Percentiles rank a stretch among this genome's conserved stretches.
Evolutionary conservation across 2,113 vertebrate species (phyloP).

Genomic region (Calidris pugnax): DNA sequence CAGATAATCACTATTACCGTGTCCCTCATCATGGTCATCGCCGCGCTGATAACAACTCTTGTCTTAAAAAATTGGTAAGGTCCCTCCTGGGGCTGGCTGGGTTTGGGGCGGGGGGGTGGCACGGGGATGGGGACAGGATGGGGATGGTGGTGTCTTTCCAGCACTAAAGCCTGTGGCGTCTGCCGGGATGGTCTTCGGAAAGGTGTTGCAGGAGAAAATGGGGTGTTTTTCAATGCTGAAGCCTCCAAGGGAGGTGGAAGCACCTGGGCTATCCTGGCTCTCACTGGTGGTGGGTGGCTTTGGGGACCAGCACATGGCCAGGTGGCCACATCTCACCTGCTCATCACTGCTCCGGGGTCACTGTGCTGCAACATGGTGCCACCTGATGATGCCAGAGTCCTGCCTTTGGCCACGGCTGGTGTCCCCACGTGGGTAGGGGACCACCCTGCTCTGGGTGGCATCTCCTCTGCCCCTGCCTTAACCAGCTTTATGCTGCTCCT

Average conservation of each 20-base stretch:
- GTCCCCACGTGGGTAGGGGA: not conserved
- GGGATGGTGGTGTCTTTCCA: not conserved
- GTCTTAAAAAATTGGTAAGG: constrained; percentile 99
- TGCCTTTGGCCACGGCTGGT: accelerated
- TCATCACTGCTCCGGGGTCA: accelerated
- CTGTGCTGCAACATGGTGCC: not conserved
- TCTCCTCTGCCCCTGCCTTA: accelerated
- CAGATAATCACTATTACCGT: constrained; percentile 99
- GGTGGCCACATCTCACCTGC: not conserved
- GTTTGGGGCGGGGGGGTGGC: not conserved
- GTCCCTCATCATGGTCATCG: constrained; percentile 99
- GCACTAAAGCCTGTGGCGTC: accelerated
- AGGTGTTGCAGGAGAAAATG: not conserved
- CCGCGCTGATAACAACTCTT: constrained; percentile 98
- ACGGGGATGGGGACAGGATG: accelerated
- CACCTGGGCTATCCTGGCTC: accelerated
- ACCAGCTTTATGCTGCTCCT: not conserved
- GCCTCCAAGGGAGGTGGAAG: not conserved
- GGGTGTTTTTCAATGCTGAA: accelerated
- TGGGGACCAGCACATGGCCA: not conserved
- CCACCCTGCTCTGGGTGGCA: accelerated
- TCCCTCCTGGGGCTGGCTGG: not conserved
- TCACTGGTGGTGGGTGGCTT: not conserved
- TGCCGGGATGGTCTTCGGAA: accelerated
- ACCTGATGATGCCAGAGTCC: not conserved